A percentile compares a stretch with the other conserved stretches of the same genome.
These are phyloP conservation scores for Agrotis puta DNA, from an alignment of 2,888 invertebrate species.

Conservation along the genomic window DNA sequence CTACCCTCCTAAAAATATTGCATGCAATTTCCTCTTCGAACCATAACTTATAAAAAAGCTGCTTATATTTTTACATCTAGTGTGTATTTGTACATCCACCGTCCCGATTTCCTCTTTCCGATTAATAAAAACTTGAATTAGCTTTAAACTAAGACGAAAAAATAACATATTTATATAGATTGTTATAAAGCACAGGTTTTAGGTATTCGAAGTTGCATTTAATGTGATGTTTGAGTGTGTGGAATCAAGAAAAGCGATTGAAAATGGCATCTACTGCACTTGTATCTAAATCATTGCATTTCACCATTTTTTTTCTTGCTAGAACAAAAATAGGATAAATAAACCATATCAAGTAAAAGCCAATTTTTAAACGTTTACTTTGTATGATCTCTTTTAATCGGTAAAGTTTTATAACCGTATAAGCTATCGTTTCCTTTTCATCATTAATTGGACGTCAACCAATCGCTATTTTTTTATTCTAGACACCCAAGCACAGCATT, in stretches of 20 bases:
- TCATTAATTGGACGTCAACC: constrained; percentile 36
- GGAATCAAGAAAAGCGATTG: constrained; percentile 39
- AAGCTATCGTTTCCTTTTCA: constrained; percentile 28
- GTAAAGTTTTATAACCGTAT: constrained; percentile 30
- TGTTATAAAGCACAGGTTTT: constrained; percentile 91
- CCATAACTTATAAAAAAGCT: constrained; percentile 71
- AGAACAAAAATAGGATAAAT: constrained; percentile 37
- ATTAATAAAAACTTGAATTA: constrained; percentile 83
- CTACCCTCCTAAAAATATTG: constrained; percentile 62
- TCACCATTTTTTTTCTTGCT: constrained; percentile 29
- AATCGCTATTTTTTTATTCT: constrained; percentile 42
- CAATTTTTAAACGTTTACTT: constrained; percentile 50
- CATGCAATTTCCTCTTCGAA: constrained; percentile 75
- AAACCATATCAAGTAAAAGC: constrained; percentile 52
- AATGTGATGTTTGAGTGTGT: constrained; percentile 57
- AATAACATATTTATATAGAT: constrained; percentile 90
- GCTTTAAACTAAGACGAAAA: constrained; percentile 85
- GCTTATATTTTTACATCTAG: constrained; percentile 86
- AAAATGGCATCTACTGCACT: constrained; percentile 21
- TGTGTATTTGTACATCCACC: constrained; percentile 86
- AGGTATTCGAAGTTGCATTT: constrained; percentile 89
- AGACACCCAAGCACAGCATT: constrained; percentile 52
- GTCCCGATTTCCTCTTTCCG: constrained; percentile 90
- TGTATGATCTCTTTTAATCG: constrained; percentile 35
- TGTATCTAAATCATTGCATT: constrained; percentile 52